phyloP scores from a whole-genome alignment of 2,888 invertebrate species.

The Oligia latruncula region DNA sequence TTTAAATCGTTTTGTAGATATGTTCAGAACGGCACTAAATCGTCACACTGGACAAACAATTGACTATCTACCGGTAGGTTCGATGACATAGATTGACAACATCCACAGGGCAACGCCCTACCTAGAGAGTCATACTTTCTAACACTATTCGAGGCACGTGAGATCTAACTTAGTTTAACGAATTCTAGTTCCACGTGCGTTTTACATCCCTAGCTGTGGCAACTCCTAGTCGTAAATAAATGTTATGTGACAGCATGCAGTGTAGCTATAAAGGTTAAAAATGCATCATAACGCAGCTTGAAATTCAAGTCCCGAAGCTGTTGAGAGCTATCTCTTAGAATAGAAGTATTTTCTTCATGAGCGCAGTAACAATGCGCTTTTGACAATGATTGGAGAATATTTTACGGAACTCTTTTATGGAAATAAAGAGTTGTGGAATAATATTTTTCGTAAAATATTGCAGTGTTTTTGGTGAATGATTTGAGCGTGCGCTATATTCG shows the following conservation, averaged over 20 bases:
- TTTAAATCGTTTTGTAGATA: neutral
- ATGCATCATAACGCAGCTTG: slow-evolving; percentile 50
- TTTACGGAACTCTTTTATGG: slow-evolving; percentile 33
- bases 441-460: slow-evolving; percentile 16
- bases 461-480: slow-evolving; percentile 9
- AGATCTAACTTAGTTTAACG: slow-evolving; percentile 25
- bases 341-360: slow-evolving; percentile 52
- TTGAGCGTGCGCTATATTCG: neutral
- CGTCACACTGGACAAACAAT: neutral
- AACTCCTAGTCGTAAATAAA: slow-evolving; percentile 58
- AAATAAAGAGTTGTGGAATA: slow-evolving; percentile 1
- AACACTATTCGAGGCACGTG: slow-evolving; percentile 36
- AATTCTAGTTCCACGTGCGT: slow-evolving; percentile 36
- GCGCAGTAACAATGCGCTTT: slow-evolving; percentile 46
- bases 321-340: slow-evolving; percentile 48
- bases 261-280: slow-evolving; percentile 59
- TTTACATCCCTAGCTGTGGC: slow-evolving; percentile 28
- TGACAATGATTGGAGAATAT: slow-evolving; percentile 47
- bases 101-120: neutral
- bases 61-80: neutral
- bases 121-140: neutral
- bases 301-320: slow-evolving; percentile 36
- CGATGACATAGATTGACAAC: neutral
- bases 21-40: neutral
- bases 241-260: slow-evolving; percentile 50